Evolutionary conservation across 2,797 vertebrate genomes (phyloP).

Genomic region (Cacajao melanocephalus): DNA sequence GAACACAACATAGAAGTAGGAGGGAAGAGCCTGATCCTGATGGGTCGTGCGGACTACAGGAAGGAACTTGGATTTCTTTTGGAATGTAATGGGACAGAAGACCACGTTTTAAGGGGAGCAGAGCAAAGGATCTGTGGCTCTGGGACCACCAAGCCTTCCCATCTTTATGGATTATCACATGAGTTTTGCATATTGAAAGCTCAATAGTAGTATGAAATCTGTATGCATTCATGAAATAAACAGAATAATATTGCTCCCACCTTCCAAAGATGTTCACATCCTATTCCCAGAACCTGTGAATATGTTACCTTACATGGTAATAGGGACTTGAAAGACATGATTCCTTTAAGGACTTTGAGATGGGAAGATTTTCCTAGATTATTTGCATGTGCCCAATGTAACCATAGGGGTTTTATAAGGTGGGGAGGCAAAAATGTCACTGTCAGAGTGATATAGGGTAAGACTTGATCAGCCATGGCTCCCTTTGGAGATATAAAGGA

Average conservation of each 20-base stretch:
- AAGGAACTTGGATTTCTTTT: neutral
- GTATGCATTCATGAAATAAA: neutral
- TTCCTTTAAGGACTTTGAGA: neutral
- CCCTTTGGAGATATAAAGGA: no score
- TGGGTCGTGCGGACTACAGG: fast-evolving
- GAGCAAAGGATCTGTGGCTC: neutral
- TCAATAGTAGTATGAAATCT: neutral
- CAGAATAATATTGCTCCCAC: neutral
- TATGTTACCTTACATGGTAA: neutral
- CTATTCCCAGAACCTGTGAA: neutral
- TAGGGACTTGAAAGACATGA: neutral
- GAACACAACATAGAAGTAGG: neutral
- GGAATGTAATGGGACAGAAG: neutral
- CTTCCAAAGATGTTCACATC: neutral
- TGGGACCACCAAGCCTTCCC: no score
- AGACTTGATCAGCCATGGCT: neutral
- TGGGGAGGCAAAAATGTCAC: neutral
- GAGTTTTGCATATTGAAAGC: neutral
- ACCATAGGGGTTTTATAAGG: neutral
- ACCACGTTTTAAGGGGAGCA: fast-evolving
- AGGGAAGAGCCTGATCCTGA: neutral
- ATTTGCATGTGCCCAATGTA: neutral
- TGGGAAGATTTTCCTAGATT: neutral
- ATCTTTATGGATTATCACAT: neutral
- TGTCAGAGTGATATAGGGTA: neutral